Base-by-base conservation (phyloP, 2,797 vertebrate genomes). In the Bucorvus abyssinicus region DNA sequence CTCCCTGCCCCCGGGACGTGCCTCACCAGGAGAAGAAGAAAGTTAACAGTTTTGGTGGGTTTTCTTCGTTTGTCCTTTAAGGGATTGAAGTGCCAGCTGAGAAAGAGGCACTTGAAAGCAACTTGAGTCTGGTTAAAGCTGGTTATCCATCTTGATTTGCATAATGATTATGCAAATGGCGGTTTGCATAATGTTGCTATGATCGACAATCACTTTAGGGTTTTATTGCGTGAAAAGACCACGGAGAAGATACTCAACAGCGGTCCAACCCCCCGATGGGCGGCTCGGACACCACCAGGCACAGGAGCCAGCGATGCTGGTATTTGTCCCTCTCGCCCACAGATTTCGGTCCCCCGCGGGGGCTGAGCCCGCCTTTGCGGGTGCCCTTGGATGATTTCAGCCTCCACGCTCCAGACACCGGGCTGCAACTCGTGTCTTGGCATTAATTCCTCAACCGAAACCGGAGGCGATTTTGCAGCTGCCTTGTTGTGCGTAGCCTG, bases 121-220 rank as follows among this genome's bases (percentile, higher is more conserved):
- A 23, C 91, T 88, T 13, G 69, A 80, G 89, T 23, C 94, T 92
- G 93, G 96, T 91, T 94, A 87, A 77, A 95, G 97, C 89, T 94
- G 91, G 93, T 93, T 95, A 96, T 95, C 95, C 84, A 76, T 92
- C 84, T 83, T 42, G 9, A 96, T 97, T 94, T 97, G 94, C 97
- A 97, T 96, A 96, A 87, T 26, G 64, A 86, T 96, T 95, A 97
- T 87, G 92, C 95, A 95, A 90, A 97, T 76, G 3, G 27, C 0
- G 0, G 30, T 76, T 92, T 87, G 92, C 90, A 95, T 75, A 89
- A 94, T 40, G 61, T 30, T 53, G 38, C 79, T 53, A 38, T 85
- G 88, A 91, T 95, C 93, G 94, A 86, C 78, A 34, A 49, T 50
- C 68, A 32, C 82, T 82, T 61, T 29, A 47, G 84, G 60, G 42